Evolutionary conservation across 2,113 vertebrate species (phyloP).

Genomic region (Menidia beryllina): DNA sequence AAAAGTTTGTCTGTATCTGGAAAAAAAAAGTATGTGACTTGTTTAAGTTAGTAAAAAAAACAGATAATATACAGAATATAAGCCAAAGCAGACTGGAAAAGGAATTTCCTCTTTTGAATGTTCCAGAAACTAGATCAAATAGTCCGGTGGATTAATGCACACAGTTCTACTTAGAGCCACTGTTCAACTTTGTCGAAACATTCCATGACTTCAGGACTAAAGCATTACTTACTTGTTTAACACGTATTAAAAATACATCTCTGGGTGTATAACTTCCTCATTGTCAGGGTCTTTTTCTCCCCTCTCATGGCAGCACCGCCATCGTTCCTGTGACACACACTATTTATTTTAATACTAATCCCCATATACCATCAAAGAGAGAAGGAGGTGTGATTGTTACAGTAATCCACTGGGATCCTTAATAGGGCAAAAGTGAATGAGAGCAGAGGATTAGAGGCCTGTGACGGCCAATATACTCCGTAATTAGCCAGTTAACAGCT

Average conservation of each 20-base stretch:
- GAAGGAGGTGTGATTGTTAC: slow-evolving; percentile 75
- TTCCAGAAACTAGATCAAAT: slow-evolving; percentile 10
- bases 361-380: slow-evolving; percentile 69
- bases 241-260: slow-evolving; percentile 15
- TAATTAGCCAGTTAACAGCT: slow-evolving; percentile 80
- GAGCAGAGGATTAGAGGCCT: slow-evolving; percentile 70
- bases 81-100: accelerated
- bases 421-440: slow-evolving; percentile 76
- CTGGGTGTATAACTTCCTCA: slow-evolving; percentile 12
- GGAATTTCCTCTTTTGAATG: neutral
- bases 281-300: slow-evolving; percentile 8
- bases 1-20: neutral
- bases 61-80: too few species aligned
- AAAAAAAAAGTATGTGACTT: too few species aligned
- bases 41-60: too few species aligned
- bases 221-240: slow-evolving; percentile 17
- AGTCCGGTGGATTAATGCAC: neutral
- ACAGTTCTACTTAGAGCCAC: neutral
- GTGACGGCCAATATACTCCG: slow-evolving; percentile 76
- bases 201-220: neutral
- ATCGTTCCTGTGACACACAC: slow-evolving; percentile 42
- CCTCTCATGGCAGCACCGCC: slow-evolving; percentile 45
- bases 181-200: neutral
- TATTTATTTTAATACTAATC: slow-evolving; percentile 75
- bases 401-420: slow-evolving; percentile 73